Conservation (phyloP, 1,140 invertebrate genomes). For the Geopemphigus sp. region DNA sequence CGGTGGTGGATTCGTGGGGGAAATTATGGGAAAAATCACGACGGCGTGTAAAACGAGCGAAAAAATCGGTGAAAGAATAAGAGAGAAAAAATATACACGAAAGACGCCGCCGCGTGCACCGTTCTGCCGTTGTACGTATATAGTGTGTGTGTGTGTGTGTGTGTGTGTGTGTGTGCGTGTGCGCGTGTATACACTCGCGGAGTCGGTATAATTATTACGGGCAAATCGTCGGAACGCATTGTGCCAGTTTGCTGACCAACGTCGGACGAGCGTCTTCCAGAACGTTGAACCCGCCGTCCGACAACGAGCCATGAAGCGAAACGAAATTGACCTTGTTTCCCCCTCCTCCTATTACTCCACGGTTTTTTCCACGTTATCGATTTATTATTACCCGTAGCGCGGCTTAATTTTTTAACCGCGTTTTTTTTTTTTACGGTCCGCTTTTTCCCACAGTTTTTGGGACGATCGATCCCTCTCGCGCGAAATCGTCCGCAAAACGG, state of each 20-base stretch:
- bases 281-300: slow-evolving; percentile 38
- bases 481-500: too few relatives aligned
- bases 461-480: not conserved
- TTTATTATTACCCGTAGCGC: not conserved
- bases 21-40: slow-evolving; percentile 42
- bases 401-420: too few relatives aligned
- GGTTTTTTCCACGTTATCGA: not conserved
- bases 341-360: not conserved
- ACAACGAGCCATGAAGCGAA: slow-evolving; percentile 46
- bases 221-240: slow-evolving; percentile 49
- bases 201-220: slow-evolving; percentile 26
- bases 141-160: too few relatives aligned
- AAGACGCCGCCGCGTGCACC: not conserved
- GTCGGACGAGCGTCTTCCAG: slow-evolving; percentile 40
- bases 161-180: not conserved
- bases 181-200: not conserved
- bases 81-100: not conserved
- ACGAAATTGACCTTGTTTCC: slow-evolving; percentile 49
- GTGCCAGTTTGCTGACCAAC: slow-evolving; percentile 49
- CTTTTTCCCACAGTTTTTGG: too few relatives aligned
- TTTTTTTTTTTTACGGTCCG: too few relatives aligned
- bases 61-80: slow-evolving; percentile 7
- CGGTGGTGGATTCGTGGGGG: too few relatives aligned
- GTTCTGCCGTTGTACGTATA: not conserved
- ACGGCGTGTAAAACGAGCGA: slow-evolving; percentile 33